phyloP scores from a whole-genome alignment of 2,888 invertebrate species.

The Drosophila ochracea region DNA sequence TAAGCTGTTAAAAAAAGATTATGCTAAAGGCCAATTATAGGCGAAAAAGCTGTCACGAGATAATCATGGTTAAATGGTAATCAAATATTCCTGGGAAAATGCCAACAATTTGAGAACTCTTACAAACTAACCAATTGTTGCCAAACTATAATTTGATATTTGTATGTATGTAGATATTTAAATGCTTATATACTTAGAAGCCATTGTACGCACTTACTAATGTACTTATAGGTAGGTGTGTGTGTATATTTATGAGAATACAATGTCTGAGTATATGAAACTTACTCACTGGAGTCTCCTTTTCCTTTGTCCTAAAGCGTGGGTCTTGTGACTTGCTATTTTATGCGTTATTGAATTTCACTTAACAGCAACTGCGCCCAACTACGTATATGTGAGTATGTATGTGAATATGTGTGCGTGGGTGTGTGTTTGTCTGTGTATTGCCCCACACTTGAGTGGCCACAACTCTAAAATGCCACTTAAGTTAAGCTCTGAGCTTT shows the following conservation, averaged over 20 bases:
- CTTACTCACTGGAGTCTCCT: not conserved
- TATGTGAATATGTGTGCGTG: constrained; percentile 11
- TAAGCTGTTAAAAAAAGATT: not conserved
- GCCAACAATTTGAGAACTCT: not conserved
- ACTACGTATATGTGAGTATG: constrained; percentile 16
- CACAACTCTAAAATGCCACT: constrained; percentile 59
- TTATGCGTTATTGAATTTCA: constrained; percentile 81
- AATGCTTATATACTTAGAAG: constrained; percentile 11
- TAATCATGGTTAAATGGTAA: constrained; percentile 9
- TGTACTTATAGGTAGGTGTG: not conserved
- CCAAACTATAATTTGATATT: constrained; percentile 50
- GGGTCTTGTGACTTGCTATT: constrained; percentile 65
- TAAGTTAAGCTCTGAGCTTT: constrained; percentile 42
- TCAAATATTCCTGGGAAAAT: constrained; percentile 10
- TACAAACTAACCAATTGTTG: constrained; percentile 27
- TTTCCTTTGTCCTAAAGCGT: constrained; percentile 6
- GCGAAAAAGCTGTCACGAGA: not conserved
- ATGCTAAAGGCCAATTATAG: constrained; percentile 19
- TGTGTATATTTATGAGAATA: constrained; percentile 2
- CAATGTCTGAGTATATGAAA: constrained; percentile 30
- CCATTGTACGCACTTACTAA: constrained; percentile 10
- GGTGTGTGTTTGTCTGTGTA: constrained; percentile 14
- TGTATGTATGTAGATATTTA: constrained; percentile 21
- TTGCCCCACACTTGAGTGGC: constrained; percentile 49
- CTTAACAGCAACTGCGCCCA: constrained; percentile 67